Conservation (phyloP, 2,113 vertebrate genomes). For the Ariopsis seemanni region DNA sequence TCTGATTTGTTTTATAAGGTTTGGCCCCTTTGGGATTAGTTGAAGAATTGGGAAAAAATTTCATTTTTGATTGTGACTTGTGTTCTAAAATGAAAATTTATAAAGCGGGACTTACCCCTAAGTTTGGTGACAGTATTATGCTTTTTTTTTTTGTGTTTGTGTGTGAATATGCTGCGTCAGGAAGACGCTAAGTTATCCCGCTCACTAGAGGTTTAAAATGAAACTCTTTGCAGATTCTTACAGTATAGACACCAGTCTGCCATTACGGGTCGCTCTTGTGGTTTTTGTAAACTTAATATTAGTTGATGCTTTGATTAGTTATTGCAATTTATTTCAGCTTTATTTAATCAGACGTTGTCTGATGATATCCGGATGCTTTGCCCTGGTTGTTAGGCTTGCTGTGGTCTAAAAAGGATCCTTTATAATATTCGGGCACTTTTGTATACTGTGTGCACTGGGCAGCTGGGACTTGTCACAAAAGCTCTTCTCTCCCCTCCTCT, state of each 20-base stretch:
- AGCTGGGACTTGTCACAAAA: constrained; percentile 34
- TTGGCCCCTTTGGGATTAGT: neutral
- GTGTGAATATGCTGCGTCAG: neutral
- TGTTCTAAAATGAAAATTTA: neutral
- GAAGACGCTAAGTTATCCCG: neutral
- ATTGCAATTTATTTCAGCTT: constrained; percentile 80
- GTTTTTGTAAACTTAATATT: constrained; percentile 1
- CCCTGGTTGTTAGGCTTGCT: constrained; percentile 5
- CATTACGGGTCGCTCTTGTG: neutral
- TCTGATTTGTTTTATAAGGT: neutral
- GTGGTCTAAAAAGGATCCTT: constrained; percentile 27
- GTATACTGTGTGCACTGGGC: constrained; percentile 43
- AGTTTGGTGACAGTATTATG: neutral
- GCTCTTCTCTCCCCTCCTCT: neutral
- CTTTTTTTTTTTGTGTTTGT: neutral
- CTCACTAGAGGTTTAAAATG: neutral
- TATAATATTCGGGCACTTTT: constrained; percentile 47
- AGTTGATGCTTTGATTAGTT: constrained; percentile 18
- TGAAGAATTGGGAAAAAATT: neutral
- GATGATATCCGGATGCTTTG: constrained; percentile 72
- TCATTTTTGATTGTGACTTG: neutral
- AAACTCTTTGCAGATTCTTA: neutral
- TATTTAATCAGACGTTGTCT: constrained; percentile 80
- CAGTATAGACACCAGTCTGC: neutral
- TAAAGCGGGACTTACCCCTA: neutral